Evolutionary conservation across 37 sponge, comb jelly and placozoan species (phyloP).

Genomic region (Hexactinellida sp.): DNA sequence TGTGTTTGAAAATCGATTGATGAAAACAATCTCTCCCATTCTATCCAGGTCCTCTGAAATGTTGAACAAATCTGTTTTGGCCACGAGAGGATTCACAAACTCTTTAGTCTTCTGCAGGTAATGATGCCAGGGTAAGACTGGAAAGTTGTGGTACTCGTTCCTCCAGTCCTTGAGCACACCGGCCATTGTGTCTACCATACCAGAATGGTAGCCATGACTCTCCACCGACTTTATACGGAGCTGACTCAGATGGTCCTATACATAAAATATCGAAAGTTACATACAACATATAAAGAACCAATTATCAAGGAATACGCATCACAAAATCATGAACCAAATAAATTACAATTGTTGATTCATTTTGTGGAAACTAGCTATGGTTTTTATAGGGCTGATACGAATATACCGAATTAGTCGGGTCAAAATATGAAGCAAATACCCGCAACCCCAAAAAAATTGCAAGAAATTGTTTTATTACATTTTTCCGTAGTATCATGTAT

Average conservation of each 20-base stretch:
- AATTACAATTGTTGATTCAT: no score
- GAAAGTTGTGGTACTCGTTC: constrained; percentile 30
- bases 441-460: no score
- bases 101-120: constrained; percentile 33
- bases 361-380: no score
- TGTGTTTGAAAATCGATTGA: constrained; percentile 29
- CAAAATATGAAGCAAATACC: no score
- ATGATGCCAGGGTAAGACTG: constrained; percentile 54
- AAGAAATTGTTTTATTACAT: no score
- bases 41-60: constrained; percentile 35
- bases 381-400: no score
- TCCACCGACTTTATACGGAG: background rate
- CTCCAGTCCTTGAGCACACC: constrained; percentile 41
- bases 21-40: constrained; percentile 66
- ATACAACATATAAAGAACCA: no score
- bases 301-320: no score
- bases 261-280: background rate
- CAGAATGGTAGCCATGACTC: constrained; percentile 31
- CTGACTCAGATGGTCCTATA: background rate
- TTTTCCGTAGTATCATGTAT: no score
- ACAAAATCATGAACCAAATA: no score
- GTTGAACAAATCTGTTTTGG: constrained; percentile 28
- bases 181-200: constrained; percentile 31
- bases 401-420: no score
- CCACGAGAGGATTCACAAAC: constrained; percentile 61